Percentiles rank a stretch among this genome's conserved stretches.
Evolutionary conservation across 2,797 vertebrate species (phyloP).

Genomic region (Acipenser oxyrinchus): DNA sequence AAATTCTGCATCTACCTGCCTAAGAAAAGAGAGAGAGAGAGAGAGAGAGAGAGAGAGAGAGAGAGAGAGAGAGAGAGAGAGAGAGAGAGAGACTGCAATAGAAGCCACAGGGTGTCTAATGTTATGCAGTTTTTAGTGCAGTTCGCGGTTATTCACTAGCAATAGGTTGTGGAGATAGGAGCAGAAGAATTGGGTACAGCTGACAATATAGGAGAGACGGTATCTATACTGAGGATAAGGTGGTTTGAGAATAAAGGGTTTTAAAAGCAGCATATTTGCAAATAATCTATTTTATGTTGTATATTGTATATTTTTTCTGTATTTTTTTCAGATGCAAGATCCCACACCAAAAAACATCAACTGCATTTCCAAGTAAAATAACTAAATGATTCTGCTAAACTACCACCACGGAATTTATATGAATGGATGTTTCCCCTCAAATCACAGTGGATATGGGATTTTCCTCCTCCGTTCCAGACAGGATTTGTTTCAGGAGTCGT

Average conservation of each 20-base stretch:
- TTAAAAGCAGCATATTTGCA: background rate
- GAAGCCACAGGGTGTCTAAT: conserved; percentile 43
- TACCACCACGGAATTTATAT: conserved; percentile 44
- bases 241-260: conserved; percentile 32
- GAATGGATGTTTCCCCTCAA: conserved; percentile 35
- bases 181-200: conserved; percentile 31
- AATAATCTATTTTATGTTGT: background rate
- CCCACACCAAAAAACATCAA: conserved; percentile 33
- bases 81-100: conserved; percentile 26
- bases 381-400: conserved; percentile 44
- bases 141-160: background rate
- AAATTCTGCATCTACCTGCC: no score
- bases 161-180: conserved; percentile 24
- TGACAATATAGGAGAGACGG: conserved; percentile 3
- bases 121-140: conserved; percentile 13
- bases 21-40: background rate
- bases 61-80: conserved; percentile 28
- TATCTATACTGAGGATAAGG: conserved; percentile 30
- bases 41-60: conserved; percentile 2
- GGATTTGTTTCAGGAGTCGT: background rate
- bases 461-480: conserved; percentile 49
- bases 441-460: conserved; percentile 46
- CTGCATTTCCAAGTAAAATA: conserved; percentile 58
- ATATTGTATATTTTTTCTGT: conserved; percentile 23
- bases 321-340: conserved; percentile 12